Percentiles rank a stretch among this genome's conserved stretches.
These are phyloP conservation scores for Eremobia ochroleuca DNA, from an alignment of 2,888 invertebrate genomes.

Conservation along the genomic window DNA sequence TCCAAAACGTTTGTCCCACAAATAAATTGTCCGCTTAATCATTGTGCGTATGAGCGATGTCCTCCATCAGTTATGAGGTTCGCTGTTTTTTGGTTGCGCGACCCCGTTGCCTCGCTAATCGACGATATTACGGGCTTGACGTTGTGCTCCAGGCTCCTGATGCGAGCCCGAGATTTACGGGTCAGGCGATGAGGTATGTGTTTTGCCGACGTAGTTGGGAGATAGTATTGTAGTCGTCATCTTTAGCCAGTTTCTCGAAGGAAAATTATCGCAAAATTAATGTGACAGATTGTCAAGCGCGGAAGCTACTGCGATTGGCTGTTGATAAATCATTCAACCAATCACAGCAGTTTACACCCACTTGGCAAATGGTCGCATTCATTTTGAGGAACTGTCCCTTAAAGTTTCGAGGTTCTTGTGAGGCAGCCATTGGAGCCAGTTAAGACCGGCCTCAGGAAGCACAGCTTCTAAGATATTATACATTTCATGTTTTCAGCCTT, in stretches of 20 bases:
- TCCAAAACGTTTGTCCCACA: slow-evolving; percentile 72
- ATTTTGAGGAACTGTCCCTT: not conserved
- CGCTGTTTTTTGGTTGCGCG: slow-evolving; percentile 76
- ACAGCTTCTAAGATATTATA: not conserved
- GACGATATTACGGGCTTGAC: slow-evolving; percentile 77
- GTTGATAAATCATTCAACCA: not conserved
- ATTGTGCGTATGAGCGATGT: slow-evolving; percentile 80
- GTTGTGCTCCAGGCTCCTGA: slow-evolving; percentile 67
- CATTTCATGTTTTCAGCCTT: slow-evolving; percentile 45
- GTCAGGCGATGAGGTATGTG: slow-evolving; percentile 28
- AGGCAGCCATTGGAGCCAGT: not conserved
- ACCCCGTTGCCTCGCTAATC: slow-evolving; percentile 77
- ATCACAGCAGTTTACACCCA: not conserved
- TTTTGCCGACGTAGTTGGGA: slow-evolving; percentile 8
- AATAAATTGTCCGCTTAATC: slow-evolving; percentile 85
- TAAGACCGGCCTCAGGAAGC: not conserved
- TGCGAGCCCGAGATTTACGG: slow-evolving; percentile 64
- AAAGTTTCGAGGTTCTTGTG: not conserved
- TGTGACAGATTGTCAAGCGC: no score
- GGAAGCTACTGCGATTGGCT: not conserved
- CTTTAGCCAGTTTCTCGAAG: not conserved
- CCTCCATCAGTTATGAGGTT: slow-evolving; percentile 75
- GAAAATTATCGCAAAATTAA: not conserved
- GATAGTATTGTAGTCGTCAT: not conserved
- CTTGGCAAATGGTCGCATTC: not conserved